A percentile compares a stretch with the other conserved stretches of the same genome.
Evolutionary conservation across 2,113 vertebrate species (phyloP).

Genomic region (Tichodroma muraria): DNA sequence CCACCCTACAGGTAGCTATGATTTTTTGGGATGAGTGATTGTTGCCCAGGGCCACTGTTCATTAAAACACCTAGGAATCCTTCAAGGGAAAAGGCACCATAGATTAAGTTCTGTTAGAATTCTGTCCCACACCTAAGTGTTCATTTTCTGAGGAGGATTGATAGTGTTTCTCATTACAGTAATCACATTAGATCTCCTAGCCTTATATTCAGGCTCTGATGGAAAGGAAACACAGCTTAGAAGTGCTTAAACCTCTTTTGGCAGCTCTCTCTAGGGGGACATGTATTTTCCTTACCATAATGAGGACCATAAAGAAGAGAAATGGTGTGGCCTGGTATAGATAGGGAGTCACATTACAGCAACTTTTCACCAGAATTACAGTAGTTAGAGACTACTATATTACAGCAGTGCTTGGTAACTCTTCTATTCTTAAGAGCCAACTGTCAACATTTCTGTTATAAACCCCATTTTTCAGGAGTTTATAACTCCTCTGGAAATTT

Average conservation of each 20-base stretch:
- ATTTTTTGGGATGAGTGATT: not conserved
- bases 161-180: not conserved
- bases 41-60: not conserved
- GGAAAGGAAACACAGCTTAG: not conserved
- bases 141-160: constrained; percentile 2
- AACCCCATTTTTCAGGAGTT: constrained; percentile 30
- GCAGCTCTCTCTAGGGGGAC: not conserved
- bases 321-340: not conserved
- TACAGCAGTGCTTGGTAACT: not conserved
- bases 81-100: not conserved
- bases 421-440: not conserved
- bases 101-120: not conserved
- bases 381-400: constrained; percentile 17
- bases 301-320: constrained; percentile 38
- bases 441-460: constrained; percentile 48
- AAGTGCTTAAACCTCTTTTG: not conserved
- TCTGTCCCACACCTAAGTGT: not conserved
- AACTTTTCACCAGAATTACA: constrained; percentile 52
- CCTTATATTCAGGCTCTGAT: not conserved
- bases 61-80: not conserved
- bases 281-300: constrained; percentile 45
- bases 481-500: constrained; percentile 24
- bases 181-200: not conserved
- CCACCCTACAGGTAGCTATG: not conserved
- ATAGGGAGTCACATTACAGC: constrained; percentile 34